phyloP scores from a whole-genome alignment of 2,797 vertebrate genomes.

The Clarias platycephalus region DNA sequence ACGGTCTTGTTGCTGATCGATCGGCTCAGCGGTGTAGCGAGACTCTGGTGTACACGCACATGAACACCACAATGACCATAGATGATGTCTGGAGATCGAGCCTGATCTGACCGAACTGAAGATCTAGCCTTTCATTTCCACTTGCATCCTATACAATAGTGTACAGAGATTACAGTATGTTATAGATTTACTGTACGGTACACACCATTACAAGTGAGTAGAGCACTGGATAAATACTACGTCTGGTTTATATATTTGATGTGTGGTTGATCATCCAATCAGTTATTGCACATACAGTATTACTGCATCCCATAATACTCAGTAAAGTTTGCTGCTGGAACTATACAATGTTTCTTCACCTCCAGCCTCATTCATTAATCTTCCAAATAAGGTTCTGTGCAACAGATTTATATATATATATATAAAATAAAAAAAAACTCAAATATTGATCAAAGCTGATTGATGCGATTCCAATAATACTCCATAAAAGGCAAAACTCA shows the following conservation, averaged over 20 bases:
- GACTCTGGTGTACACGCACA: neutral
- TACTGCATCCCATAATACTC: neutral
- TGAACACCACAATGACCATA: neutral
- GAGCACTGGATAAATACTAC: neutral
- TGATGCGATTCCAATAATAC: neutral
- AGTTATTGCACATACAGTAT: neutral
- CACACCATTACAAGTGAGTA: too few species aligned
- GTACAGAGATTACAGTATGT: too few species aligned
- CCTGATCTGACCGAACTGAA: neutral
- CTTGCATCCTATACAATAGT: neutral
- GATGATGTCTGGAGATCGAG: neutral
- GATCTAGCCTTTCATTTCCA: neutral
- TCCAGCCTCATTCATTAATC: neutral
- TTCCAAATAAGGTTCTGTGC: neutral
- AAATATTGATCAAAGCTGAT: neutral
- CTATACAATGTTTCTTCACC: neutral
- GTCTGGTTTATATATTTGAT: too few species aligned
- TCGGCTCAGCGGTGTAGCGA: neutral
- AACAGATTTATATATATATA: neutral
- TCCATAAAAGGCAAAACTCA: neutral
- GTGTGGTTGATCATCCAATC: neutral
- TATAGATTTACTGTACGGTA: neutral
- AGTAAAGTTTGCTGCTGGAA: neutral
- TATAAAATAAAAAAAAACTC: too few species aligned
- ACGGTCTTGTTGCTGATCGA: slow-evolving; percentile 8